Evolutionary conservation across 2,113 vertebrate genomes (phyloP).

Genomic region (Psilopsiagon aurifrons): DNA sequence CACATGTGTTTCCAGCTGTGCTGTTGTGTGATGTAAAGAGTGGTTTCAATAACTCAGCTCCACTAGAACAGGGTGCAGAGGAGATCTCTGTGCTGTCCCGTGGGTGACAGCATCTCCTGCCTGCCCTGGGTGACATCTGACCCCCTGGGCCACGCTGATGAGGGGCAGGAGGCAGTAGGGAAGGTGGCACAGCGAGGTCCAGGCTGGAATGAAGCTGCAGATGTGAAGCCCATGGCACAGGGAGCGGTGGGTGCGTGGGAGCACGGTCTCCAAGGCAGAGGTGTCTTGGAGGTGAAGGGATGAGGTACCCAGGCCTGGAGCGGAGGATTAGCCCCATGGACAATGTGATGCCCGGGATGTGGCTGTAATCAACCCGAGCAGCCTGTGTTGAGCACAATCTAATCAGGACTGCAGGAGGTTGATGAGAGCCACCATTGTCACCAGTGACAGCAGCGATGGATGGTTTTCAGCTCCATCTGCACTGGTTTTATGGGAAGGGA

Average conservation of each 20-base stretch:
- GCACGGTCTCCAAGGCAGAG: neutral
- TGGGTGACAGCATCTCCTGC: neutral
- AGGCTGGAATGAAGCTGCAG: accelerated
- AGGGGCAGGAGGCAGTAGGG: neutral
- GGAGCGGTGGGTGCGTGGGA: neutral
- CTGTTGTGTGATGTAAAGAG: neutral
- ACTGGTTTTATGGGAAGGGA: neutral
- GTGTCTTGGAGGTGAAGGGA: neutral
- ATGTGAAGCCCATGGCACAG: accelerated
- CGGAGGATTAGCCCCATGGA: neutral
- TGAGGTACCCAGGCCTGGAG: neutral
- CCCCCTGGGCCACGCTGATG: accelerated
- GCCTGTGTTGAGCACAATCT: neutral
- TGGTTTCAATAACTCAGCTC: neutral
- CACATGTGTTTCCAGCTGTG: neutral
- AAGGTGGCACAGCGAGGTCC: neutral
- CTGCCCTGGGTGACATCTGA: too few relatives aligned
- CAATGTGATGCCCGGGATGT: neutral
- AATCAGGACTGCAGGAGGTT: neutral
- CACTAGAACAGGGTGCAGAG: neutral
- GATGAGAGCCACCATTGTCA: neutral
- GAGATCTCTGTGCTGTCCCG: neutral
- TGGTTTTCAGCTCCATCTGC: neutral
- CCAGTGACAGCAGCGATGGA: neutral
- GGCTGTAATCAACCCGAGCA: neutral